Evolutionary conservation across 23 tunicate species (phyloP).

Genomic region (Corella eumyota): DNA sequence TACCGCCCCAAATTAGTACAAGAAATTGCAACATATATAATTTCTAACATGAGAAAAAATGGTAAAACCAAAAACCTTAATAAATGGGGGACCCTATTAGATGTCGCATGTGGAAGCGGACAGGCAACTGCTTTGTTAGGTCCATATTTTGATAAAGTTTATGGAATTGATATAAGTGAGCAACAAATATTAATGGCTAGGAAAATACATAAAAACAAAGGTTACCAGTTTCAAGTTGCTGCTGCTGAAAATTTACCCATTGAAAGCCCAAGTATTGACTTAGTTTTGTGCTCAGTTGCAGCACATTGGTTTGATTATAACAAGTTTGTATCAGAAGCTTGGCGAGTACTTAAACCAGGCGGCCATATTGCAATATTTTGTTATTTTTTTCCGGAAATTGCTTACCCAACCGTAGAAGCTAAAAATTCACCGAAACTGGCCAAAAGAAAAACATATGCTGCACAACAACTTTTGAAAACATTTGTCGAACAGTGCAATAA

Average conservation of each 20-base stretch:
- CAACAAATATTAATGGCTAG: constrained; percentile 4
- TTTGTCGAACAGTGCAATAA: no score
- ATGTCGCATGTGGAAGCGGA: constrained; percentile 15
- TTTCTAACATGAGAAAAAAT: no score
- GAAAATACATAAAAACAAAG: neutral
- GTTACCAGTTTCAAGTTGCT: neutral
- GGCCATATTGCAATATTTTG: constrained; percentile 1
- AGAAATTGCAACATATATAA: no score
- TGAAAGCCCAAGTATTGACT: constrained; percentile 9
- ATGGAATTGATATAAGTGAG: constrained; percentile 4
- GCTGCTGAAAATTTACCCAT: neutral
- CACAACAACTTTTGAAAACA: no score
- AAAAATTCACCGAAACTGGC: no score
- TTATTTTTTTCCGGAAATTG: neutral
- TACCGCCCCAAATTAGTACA: no score
- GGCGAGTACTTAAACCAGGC: constrained; percentile 1
- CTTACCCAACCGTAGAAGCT: no score
- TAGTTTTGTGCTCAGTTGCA: constrained; percentile 3
- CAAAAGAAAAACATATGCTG: no score
- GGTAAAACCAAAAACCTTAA: no score
- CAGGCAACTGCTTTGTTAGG: constrained; percentile 6
- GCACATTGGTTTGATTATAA: constrained; percentile 17
- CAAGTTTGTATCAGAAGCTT: neutral
- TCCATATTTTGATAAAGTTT: constrained; percentile 8
- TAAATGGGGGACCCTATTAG: no score